Base-by-base conservation (phyloP, 2,797 vertebrate genomes). In the Enteromius trimaculatus region DNA sequence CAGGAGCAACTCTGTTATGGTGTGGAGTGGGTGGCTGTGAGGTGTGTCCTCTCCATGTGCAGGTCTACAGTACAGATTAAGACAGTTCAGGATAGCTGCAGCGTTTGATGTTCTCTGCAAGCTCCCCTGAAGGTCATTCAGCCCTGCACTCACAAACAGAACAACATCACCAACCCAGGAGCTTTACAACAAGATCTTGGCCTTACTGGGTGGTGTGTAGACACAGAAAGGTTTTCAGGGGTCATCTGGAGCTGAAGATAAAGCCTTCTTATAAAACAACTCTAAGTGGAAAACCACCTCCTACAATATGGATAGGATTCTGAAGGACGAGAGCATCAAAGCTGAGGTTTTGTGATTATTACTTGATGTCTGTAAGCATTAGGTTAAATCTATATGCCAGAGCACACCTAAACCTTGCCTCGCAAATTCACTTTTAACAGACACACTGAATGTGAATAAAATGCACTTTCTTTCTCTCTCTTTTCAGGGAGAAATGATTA, bases 21-120 rank as follows among this genome's bases (percentile, higher is more conserved):
- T 88, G 82, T 82, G 84, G 83, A 79, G 71, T 80, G 75, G 83
- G 81, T 74, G 58, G 64, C 31, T 85, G 42, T 51, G 75, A 84
- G 83, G 75, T 70, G 39, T 42, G 37, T 88, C 89, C 55, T 58
- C 65, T 75, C 83, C 85, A 69, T 34, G 84, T 84, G 75, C 82
- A 23, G 47, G 13, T 31, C 44, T 89, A 86, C 87, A 75, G 84
- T 80, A 82, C 79, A 76, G 87, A 88, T 89, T 64, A 88, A 88
- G 86, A 88, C n/a, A 17, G 81, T 29, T 62, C 72, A 87, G 75
- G 19, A 49, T 70, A 85, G 77, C 80, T 21, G 66, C 58, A 47
- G 79, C 68, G 47, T 84, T 88, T 90, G 88, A 87, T 87, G 89
- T 87, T 89, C 85, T 88, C 79, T 19, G 29, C 72, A 65, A 85